Percentiles rank a stretch among this genome's conserved stretches.
These are phyloP conservation scores for Hypomecis atomaria DNA, from an alignment of 2,888 invertebrate genomes.

Conservation along the genomic window DNA sequence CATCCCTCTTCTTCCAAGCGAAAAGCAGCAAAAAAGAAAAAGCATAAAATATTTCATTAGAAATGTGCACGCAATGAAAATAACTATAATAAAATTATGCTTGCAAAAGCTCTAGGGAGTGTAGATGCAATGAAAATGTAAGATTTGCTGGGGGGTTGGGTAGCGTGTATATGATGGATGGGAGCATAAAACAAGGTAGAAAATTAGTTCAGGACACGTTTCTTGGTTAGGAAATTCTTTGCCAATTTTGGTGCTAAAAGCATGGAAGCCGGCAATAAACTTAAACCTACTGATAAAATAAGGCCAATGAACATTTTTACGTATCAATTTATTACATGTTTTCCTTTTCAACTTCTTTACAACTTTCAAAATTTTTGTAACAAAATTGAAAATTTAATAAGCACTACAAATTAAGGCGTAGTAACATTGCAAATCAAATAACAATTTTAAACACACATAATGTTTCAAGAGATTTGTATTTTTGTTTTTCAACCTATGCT, in stretches of 20 bases:
- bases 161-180: conserved; percentile 8
- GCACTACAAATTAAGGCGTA: no score
- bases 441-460: no score
- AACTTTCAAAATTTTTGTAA: no score
- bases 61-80: conserved; percentile 30
- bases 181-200: neutral
- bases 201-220: neutral
- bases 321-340: no score
- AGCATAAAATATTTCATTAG: conserved; percentile 19
- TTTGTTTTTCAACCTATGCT: no score
- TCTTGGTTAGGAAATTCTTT: neutral
- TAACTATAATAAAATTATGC: conserved; percentile 8
- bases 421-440: no score
- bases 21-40: conserved; percentile 34
- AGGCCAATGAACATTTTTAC: no score
- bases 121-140: conserved; percentile 10
- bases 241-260: neutral
- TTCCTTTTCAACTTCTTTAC: no score
- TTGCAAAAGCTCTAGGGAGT: conserved; percentile 13
- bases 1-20: conserved; percentile 35
- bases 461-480: no score
- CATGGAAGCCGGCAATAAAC: neutral
- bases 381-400: no score
- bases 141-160: conserved; percentile 22
- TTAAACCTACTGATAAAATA: no score